Evolutionary conservation across 2,113 vertebrate genomes (phyloP).

Genomic region (Reinhardtius hippoglossoides): DNA sequence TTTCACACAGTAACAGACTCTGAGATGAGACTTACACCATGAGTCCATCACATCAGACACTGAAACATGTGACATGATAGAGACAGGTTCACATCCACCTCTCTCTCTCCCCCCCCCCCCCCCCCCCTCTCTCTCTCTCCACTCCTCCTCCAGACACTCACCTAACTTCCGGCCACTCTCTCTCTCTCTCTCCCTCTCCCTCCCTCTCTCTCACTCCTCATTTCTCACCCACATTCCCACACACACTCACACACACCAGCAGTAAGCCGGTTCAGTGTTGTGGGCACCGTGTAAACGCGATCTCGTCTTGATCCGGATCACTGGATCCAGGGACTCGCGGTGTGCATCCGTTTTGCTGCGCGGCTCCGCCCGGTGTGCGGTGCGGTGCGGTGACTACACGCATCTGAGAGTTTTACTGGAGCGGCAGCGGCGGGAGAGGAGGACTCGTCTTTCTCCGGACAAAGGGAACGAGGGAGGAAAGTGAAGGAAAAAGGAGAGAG

Average conservation of each 20-base stretch:
- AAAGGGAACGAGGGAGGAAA: slow-evolving; percentile 39
- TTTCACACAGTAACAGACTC: not conserved
- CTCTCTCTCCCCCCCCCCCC: slow-evolving; percentile 11
- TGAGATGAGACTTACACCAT: too few species aligned
- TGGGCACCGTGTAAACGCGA: not conserved
- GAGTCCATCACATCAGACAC: not conserved
- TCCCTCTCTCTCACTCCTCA: not conserved
- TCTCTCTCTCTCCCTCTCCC: slow-evolving; percentile 6
- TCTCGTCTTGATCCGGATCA: not conserved
- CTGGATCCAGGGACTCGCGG: slow-evolving; percentile 9
- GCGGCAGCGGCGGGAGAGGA: slow-evolving; percentile 52
- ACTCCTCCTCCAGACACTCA: slow-evolving; percentile 60
- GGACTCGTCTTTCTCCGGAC: slow-evolving; percentile 51
- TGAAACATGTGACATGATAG: not conserved
- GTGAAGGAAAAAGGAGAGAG: not conserved
- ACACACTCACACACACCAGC: not conserved
- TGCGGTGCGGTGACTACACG: slow-evolving; percentile 17
- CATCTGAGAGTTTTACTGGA: slow-evolving; percentile 53
- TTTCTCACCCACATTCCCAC: not conserved
- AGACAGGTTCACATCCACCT: not conserved
- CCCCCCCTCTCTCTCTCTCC: slow-evolving; percentile 41
- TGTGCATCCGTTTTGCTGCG: slow-evolving; percentile 2
- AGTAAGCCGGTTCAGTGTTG: slow-evolving; percentile 16
- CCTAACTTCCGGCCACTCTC: slow-evolving; percentile 72
- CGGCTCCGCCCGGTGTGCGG: slow-evolving; percentile 59